Evolutionary conservation across 1,140 invertebrate genomes (phyloP), one percentile per base, ranked within the genome.

Genomic region (Zaprionus capensis): DNA sequence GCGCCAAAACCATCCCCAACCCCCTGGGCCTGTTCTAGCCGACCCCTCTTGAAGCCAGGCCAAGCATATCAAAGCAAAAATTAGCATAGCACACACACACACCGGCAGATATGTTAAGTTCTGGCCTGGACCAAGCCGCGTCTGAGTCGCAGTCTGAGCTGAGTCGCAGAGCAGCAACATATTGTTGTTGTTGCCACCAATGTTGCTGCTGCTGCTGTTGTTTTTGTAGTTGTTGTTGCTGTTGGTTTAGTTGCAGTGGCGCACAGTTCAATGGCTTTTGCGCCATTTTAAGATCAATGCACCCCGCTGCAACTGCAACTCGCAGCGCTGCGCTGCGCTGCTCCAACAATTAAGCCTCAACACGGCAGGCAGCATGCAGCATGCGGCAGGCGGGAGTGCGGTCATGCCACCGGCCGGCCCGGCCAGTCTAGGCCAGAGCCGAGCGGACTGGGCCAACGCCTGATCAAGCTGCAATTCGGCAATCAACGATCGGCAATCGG

Each of bases 211-310:
- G 41, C 2, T 44, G 57, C 24, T 24, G 4, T 26, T 26, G 24
- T 5, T 12, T 36, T 12, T 46, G 51, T 5, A 20, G 24, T 15
- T 58, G 65, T 38, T 36, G 55, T 34, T 62, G 67, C 44, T 17
- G 44, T 62, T 62, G 49, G 31, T 41, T 72, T 41, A 55, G 75
- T 73, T 73, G 64, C 71, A 63, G 65, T 77, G 80, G 56, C 55
- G 71, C 55, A 58, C 84, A 92, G 91, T 92, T 92, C 91, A 92
- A 91, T 79, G 91, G 91, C 91, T 81, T 92, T 92, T 92, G 91
- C 78, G 78, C 91, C 91, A 92, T 91, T 92, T 92, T 84, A 79
- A 92, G 91, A 91, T 84, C 91, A 92, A 92, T 91, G 91, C 91
- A 91, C 91, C 91, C 72, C 53, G 71, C 64, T 62, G 74, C 58